Conservation (phyloP, 2,888 invertebrate genomes). For the Lottia gigantea region DNA sequence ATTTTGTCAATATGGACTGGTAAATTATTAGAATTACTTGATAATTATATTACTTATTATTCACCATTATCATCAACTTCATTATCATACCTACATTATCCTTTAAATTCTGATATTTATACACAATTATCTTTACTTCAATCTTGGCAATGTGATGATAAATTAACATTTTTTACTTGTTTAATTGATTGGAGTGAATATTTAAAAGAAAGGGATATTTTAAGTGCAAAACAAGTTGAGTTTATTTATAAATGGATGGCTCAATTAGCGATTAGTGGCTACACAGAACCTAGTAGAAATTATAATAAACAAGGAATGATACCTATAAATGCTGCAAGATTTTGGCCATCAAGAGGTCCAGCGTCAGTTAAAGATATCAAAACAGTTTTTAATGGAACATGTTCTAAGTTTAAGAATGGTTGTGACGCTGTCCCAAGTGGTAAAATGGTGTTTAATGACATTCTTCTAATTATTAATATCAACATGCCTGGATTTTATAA, state of each 20-base stretch:
- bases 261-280: not conserved
- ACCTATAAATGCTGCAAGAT: not conserved
- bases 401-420: not conserved
- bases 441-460: not conserved
- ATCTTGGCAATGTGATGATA: not conserved
- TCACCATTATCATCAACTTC: not conserved
- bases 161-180: not conserved
- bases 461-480: not conserved
- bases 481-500: conserved; percentile 6
- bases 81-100: not conserved
- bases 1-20: not conserved
- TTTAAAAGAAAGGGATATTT: not conserved
- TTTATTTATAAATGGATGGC: not conserved
- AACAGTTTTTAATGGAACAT: not conserved
- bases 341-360: not conserved
- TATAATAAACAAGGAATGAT: not conserved
- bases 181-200: not conserved
- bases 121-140: not conserved
- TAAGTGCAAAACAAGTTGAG: not conserved
- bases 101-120: not conserved
- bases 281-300: not conserved
- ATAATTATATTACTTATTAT: not conserved
- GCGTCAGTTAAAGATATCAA: not conserved
- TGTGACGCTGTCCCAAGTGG: not conserved
- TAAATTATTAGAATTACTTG: not conserved